A percentile compares a stretch with the other conserved stretches of the same genome.
Evolutionary conservation across 2,797 vertebrate genomes (phyloP).

Genomic region (Manis javanica): DNA sequence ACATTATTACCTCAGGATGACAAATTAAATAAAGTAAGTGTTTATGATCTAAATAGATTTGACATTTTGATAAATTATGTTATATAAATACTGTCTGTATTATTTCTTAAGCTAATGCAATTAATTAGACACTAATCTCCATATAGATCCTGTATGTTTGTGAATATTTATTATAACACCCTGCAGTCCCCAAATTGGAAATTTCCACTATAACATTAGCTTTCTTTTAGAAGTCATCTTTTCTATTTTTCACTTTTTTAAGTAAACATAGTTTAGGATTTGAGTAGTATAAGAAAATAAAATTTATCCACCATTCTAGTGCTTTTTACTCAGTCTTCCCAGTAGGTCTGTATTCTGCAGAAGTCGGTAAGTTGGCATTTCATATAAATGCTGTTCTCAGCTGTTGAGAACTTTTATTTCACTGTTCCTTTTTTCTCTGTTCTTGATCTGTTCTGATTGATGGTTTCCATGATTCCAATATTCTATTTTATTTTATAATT

Average conservation of each 20-base stretch:
- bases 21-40: constrained; percentile 84
- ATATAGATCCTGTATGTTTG: neutral
- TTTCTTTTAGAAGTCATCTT: constrained; percentile 40
- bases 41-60: neutral
- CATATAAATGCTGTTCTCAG: neutral
- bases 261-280: constrained; percentile 2
- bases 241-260: neutral
- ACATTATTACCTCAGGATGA: constrained; percentile 65
- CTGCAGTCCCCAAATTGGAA: neutral
- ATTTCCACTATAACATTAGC: neutral
- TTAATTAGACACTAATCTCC: neutral
- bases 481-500: constrained; percentile 3
- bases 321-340: neutral
- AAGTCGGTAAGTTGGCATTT: constrained; percentile 14
- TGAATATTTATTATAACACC: neutral
- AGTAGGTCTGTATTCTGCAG: neutral
- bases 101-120: neutral
- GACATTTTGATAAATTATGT: constrained; percentile 14
- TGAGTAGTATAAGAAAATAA: constrained; percentile 27
- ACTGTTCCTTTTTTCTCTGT: neutral
- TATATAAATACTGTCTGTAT: neutral
- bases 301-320: neutral
- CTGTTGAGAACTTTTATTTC: neutral
- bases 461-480: neutral
- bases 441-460: constrained; percentile 11